phyloP scores from a whole-genome alignment of 2,888 invertebrate genomes.

The Polymixis lichenea region DNA sequence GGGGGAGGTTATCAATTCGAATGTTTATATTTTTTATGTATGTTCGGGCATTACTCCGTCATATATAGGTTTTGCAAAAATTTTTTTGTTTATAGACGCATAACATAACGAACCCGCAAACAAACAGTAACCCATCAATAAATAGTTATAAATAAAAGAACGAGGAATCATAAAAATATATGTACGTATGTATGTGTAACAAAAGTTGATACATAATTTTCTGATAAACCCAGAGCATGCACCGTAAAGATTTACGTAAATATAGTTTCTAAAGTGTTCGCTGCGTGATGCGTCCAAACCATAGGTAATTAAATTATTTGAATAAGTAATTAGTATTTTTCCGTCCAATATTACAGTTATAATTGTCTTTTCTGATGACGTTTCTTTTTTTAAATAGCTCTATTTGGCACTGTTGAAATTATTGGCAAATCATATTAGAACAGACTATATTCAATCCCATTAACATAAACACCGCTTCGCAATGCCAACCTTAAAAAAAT shows the following conservation, averaged over 20 bases:
- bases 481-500: neutral
- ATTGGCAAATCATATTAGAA: conserved; percentile 4
- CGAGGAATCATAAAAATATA: neutral
- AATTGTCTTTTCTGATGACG: neutral
- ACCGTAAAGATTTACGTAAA: neutral
- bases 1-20: no score
- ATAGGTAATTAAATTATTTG: neutral
- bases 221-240: neutral
- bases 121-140: neutral
- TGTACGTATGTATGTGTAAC: no score
- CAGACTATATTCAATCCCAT: neutral
- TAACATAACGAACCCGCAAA: neutral
- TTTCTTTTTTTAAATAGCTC: no score
- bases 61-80: no score
- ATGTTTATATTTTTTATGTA: no score
- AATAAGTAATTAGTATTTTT: neutral
- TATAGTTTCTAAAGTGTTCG: conserved; percentile 2
- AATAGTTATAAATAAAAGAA: neutral
- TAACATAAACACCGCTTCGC: conserved; percentile 9
- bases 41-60: no score
- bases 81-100: neutral
- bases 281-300: neutral
- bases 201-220: neutral
- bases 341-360: neutral
- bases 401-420: neutral